phyloP scores from a whole-genome alignment of 2,113 vertebrate species.

The Lampris megalopsis region DNA sequence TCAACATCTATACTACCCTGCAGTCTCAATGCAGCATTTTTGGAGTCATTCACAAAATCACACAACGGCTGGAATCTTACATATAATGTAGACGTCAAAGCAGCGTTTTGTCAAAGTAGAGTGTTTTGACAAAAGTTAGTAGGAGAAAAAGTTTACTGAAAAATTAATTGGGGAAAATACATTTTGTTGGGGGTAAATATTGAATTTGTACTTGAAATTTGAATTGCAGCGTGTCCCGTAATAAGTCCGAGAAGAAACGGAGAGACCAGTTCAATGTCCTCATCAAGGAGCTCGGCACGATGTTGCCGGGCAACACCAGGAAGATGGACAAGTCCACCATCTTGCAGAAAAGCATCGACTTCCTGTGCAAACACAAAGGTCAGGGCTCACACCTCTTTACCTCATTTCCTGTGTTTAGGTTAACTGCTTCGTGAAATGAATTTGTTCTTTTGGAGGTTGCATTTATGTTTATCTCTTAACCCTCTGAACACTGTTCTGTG shows the following conservation, averaged over 20 bases:
- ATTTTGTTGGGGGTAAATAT: not conserved
- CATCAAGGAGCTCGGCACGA: constrained; percentile 98
- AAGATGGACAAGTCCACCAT: constrained; percentile 99
- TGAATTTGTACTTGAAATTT: not conserved
- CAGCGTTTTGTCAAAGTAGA: not conserved
- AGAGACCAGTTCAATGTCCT: constrained; percentile 99
- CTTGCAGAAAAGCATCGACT: constrained; percentile 98
- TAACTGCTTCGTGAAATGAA: constrained; percentile 4
- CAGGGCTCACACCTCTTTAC: constrained; percentile 7
- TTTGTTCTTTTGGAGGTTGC: not conserved
- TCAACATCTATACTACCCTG: not conserved
- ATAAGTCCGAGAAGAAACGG: constrained; percentile 98
- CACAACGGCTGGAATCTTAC: not conserved
- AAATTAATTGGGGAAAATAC: not conserved
- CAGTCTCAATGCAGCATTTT: not conserved
- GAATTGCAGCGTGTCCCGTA: constrained; percentile 91
- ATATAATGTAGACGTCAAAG: not conserved
- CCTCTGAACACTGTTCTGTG: not conserved
- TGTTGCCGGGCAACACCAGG: constrained; percentile 97
- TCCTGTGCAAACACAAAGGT: constrained; percentile 99
- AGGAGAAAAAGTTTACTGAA: not conserved
- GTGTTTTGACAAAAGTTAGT: not conserved
- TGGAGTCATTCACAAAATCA: not conserved
- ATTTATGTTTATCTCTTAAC: constrained; percentile 20
- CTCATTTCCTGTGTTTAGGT: constrained; percentile 43